Base-by-base conservation (phyloP, 2,113 vertebrate genomes). In the Apteryx mantelli region DNA sequence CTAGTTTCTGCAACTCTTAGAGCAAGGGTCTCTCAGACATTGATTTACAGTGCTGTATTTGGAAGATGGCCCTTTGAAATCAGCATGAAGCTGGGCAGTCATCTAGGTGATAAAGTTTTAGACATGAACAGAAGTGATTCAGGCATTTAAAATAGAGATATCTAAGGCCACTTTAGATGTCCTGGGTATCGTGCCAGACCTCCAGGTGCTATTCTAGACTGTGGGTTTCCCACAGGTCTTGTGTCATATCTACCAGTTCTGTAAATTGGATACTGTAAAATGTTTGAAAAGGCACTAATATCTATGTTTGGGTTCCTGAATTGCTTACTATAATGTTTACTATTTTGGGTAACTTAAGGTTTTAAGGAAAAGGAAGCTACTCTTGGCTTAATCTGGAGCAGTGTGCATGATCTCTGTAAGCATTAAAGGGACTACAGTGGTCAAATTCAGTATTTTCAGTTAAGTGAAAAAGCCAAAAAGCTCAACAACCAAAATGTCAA, bases 1-100 rank as follows among this genome's bases (percentile, higher is more conserved):
- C 34, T 34, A 21, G 36, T 30, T 53, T 6, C 52, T 68, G 28
- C 65, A 42, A 3, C 26, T 78, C 69, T 32, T 25, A 0, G 18
- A 82, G 88, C 11, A 42, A n/a, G 1, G 44, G 30, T 46, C 87
- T 44, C 52, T 79, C 58, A 17, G 11, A 26, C 16, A 2, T 2
- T 21, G 19, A 4, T 42, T 53, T 92, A 25, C 21, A 25, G 16
- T 1, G 0, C 7, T 1, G 1, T 13, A 4, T 70, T 80, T 69
- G 53, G 25, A 46, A 60, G 17, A 26, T 44, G 50, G 4, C 64
- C 34, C 18, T 42, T 75, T 50, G 64, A 81, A 75, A 9, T 7
- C 48, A 60, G 13, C 21, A 3, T 16, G 2, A 32, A 14, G 13
- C 16, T 14, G 13, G 75, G 78, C 65, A 65, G 36, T 38, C 0